A percentile compares a stretch with the other conserved stretches of the same genome.
Evolutionary conservation across 2,888 invertebrate species (phyloP).

Genomic region (Latrodectus elegans): DNA sequence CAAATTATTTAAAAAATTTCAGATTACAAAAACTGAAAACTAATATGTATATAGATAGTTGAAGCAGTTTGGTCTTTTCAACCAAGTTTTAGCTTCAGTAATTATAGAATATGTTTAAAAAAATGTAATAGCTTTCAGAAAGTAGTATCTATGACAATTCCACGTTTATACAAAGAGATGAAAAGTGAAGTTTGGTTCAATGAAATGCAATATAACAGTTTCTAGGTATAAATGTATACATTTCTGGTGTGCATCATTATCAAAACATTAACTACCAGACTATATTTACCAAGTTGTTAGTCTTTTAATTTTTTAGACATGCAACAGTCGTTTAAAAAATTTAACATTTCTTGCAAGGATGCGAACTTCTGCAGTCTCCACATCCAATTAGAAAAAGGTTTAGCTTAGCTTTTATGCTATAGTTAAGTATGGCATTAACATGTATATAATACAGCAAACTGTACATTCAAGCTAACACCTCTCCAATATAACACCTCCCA

Average conservation of each 20-base stretch:
- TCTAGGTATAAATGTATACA: constrained; percentile 58
- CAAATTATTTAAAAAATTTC: neutral
- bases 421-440: constrained; percentile 52
- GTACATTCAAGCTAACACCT: constrained; percentile 64
- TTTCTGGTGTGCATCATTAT: constrained; percentile 60
- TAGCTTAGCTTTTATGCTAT: constrained; percentile 28
- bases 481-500: constrained; percentile 32
- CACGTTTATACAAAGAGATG: constrained; percentile 44
- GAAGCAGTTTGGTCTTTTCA: neutral
- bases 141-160: constrained; percentile 55
- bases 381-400: too few relatives aligned
- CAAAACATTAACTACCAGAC: constrained; percentile 66
- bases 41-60: neutral
- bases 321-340: constrained; percentile 37
- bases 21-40: neutral
- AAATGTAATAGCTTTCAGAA: constrained; percentile 45
- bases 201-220: constrained; percentile 61
- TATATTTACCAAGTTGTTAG: constrained; percentile 42
- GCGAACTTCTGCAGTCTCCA: neutral
- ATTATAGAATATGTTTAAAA: neutral
- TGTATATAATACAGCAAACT: constrained; percentile 60
- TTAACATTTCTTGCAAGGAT: constrained; percentile 9
- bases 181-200: constrained; percentile 52
- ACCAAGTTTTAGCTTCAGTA: neutral
- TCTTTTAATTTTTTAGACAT: constrained; percentile 38